phyloP scores from a whole-genome alignment of 1,140 invertebrate genomes.

The Neodiprion virginianus region DNA sequence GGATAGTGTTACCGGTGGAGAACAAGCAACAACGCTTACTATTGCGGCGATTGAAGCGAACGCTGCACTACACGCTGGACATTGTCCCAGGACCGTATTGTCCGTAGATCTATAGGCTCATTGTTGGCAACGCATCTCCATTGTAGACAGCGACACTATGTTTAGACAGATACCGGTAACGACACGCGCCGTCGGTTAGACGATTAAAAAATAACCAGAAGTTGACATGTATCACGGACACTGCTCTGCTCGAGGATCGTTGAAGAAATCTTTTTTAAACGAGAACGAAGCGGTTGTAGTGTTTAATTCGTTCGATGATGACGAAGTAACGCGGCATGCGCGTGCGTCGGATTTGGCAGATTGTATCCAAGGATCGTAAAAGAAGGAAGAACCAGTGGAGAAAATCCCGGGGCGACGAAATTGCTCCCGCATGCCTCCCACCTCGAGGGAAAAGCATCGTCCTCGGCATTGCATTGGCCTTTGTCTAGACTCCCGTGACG shows the following conservation, averaged over 20 bases:
- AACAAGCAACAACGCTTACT: background rate
- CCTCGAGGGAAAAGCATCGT: background rate
- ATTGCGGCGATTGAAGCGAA: background rate
- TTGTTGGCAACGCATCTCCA: constrained; percentile 12
- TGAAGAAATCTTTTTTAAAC: background rate
- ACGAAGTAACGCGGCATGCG: background rate
- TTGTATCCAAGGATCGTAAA: background rate
- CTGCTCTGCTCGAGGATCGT: background rate
- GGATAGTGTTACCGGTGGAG: background rate
- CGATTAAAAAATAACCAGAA: background rate
- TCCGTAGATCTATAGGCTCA: background rate
- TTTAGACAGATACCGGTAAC: background rate
- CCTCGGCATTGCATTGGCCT: constrained; percentile 5
- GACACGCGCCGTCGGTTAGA: background rate
- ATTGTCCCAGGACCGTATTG: background rate
- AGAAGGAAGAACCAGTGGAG: background rate
- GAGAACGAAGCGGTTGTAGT: background rate
- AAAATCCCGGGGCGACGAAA: background rate
- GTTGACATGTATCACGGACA: background rate
- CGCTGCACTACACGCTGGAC: background rate
- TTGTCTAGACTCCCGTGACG: background rate
- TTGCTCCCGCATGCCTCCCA: background rate
- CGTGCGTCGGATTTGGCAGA: background rate
- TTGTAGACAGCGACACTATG: background rate
- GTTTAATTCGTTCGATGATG: background rate